Percentiles rank a stretch among this genome's conserved stretches.
Conservation (phyloP, 1,140 invertebrate species). For the Periplaneta americana region DNA sequence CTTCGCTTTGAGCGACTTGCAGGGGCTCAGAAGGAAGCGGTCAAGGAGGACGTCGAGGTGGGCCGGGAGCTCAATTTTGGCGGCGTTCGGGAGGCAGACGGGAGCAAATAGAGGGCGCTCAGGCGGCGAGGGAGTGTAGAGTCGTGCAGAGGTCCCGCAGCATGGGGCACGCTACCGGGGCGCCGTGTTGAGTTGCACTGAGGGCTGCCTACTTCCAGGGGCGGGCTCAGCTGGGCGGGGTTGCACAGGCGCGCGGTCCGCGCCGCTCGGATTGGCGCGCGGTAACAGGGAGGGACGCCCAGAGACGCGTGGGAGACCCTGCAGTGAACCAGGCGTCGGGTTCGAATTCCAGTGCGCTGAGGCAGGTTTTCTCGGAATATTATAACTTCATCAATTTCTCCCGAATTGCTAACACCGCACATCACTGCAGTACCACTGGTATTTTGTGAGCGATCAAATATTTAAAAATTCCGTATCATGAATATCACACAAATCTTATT, state of each 20-base stretch:
- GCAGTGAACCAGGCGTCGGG: not conserved
- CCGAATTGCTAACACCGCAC: no score
- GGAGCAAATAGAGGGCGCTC: no score
- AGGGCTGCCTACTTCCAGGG: not conserved
- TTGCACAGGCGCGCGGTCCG: not conserved
- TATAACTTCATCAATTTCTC: no score
- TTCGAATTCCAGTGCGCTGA: not conserved
- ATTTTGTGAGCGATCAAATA: no score
- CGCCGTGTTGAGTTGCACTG: constrained; percentile 18
- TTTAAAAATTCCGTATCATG: no score
- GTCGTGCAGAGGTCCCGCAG: constrained; percentile 35
- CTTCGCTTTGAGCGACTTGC: constrained; percentile 22
- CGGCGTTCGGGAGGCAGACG: not conserved
- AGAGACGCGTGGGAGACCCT: not conserved
- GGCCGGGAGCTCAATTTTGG: constrained; percentile 24
- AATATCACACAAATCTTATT: no score
- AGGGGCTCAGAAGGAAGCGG: constrained; percentile 29
- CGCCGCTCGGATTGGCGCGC: not conserved
- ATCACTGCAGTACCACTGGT: no score
- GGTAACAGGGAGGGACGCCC: not conserved
- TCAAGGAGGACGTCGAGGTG: constrained; percentile 31
- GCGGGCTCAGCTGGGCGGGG: not conserved
- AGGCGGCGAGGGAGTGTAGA: constrained; percentile 22
- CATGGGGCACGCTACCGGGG: constrained; percentile 25
- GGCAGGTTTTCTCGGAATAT: no score